Base-by-base conservation (phyloP, 53 echinoderm and acorn worm species). In the Crossaster papposus region DNA sequence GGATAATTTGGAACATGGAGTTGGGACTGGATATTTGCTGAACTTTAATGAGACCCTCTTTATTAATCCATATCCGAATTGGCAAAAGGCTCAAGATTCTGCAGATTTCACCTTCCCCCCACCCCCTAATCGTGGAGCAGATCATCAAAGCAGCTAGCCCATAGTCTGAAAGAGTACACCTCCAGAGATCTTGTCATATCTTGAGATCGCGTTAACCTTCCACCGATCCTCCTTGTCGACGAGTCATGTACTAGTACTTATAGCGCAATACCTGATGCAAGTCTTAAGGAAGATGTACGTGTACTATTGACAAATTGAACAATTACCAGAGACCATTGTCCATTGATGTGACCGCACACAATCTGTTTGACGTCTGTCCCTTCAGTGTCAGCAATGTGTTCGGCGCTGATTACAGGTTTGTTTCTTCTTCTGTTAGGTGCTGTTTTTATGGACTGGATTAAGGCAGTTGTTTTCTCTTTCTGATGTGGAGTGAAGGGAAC, bases 191-290 rank as follows among this genome's bases (percentile, higher is more conserved):
- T 34, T 50, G 35, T 35, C n/a, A n/a, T n/a, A 50, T 26, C 14
- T 22, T 35, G n/a, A 26, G 20, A 20, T 50, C 37, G 38, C 17
- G 24, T 78, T 78, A 24, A 26, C 22, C 24, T 15, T 24, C 17
- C 36, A 22, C 34, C n/a, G n/a, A n/a, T n/a, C 51, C 28, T 24
- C 78, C 51, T 14, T 38, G 38, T 78, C 78, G 44, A 14, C 78
- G n/a, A 78, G 51, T 50, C 29, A n/a, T 78, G 38, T 78, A 38
- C 78, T 38, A n/a, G n/a, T n/a, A n/a, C n/a, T 78, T 78, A 78
- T 50, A 14, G 38, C 22, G 78, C 24, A 50, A 35, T 78, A 38
- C 38, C 78, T 35, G 62, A 62, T 62, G 17, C 62, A 62, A 62
- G 17, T 62, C 23, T 62, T 3, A 3, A 20, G 17, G 18, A 20